A percentile compares a stretch with the other conserved stretches of the same genome.
These are phyloP conservation scores for Strigamia crassipes DNA, from an alignment of 2,888 invertebrate species.

Conservation along the genomic window DNA sequence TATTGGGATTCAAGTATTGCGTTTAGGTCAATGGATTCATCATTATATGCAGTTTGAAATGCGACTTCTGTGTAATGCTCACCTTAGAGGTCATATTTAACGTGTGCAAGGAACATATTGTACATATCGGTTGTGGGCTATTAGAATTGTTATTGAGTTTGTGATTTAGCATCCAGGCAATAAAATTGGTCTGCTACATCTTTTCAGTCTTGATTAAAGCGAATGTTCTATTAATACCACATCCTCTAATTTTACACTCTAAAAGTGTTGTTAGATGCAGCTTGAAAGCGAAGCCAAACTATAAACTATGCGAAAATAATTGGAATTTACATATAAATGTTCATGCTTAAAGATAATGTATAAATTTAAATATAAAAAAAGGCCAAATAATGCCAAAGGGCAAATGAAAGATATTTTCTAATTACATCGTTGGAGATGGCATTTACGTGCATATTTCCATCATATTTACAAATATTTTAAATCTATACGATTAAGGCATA, in stretches of 20 bases:
- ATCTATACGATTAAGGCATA: not conserved
- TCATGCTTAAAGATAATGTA: not conserved
- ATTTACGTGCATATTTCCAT: not conserved
- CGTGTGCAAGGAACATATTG: not conserved
- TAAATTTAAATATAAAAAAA: not conserved
- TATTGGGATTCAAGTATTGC: slow-evolving; percentile 16
- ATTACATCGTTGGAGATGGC: not conserved
- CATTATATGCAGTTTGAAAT: not conserved
- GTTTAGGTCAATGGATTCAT: slow-evolving; percentile 1
- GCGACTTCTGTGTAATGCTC: not conserved
- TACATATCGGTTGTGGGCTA: not conserved
- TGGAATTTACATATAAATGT: slow-evolving; percentile 15
- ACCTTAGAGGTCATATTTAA: not conserved
- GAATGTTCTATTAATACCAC: not conserved
- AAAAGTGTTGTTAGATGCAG: not conserved
- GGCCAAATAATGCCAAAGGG: not conserved
- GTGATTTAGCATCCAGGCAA: not conserved
- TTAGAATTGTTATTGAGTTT: not conserved
- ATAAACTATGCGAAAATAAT: not conserved
- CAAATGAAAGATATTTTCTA: slow-evolving; percentile 10
- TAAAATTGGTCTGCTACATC: not conserved
- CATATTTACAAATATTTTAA: not conserved
- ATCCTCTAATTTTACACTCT: not conserved
- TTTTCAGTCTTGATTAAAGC: not conserved
- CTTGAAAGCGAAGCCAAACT: not conserved